Base-by-base conservation (phyloP, 2,113 vertebrate species). In the Gnathochromis pfefferi region DNA sequence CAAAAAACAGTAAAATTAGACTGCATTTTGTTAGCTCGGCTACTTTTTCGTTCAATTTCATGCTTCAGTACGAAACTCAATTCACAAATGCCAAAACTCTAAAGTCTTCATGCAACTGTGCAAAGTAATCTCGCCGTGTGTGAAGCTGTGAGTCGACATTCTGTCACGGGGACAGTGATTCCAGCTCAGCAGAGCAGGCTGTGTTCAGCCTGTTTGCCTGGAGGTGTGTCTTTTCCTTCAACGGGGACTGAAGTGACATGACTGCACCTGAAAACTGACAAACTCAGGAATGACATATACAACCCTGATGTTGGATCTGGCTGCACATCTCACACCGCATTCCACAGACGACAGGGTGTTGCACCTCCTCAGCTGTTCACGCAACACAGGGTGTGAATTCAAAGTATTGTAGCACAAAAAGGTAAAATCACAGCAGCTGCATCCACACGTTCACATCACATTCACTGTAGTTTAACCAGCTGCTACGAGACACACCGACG, bases 251-350 rank as follows among this genome's bases (percentile, higher is more conserved):
- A 55, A 68, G 21, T 28, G n/a, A 87, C 45, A 33, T 4, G 57
- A 19, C 73, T 68, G n/a, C 9, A 9, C 54, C 21, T n/a, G 38
- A 51, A 54, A 45, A 68, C 53, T 47, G 33, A 81, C 10, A 5
- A 10, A 40, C n/a, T 14, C 17, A 88, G 85, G 89, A 92, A 89
- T 81, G 89, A 82, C 19, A 33, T 26, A 10, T 6, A 9, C 45
- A 9, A 5, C 2, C 5, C 11, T 49, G 49, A 68, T 7, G 75
- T 19, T 1, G 6, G 70, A 6, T 78, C 42, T 16, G 78, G 40
- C 78, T 68, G 17, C 60, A 33, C 26, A 31, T 47, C 2, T 49
- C 70, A 10, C 53, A 19, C 53, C 33, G 7, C 81, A 88, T 85
- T 89, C 80, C 87, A 82, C 17, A 14, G 1, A 4, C 10, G 23